Conservation (phyloP, 2,888 invertebrate genomes). For the Oligia latruncula region DNA sequence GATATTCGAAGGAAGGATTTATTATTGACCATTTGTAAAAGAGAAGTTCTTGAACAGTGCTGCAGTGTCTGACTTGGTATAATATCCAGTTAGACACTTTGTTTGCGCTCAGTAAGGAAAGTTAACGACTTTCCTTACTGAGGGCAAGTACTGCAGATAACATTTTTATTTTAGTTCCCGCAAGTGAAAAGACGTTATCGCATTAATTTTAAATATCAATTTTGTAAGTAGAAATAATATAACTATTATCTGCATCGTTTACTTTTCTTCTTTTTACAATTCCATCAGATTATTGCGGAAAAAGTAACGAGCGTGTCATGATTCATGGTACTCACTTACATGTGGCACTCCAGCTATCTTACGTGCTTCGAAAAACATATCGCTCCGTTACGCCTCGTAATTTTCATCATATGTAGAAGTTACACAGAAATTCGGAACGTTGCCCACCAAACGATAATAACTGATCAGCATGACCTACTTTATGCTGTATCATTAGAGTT, state of each 20-base stretch:
- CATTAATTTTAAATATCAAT: conserved; percentile 4
- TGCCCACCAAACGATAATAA: conserved; percentile 41
- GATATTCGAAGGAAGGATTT: conserved; percentile 33
- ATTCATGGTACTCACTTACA: conserved; percentile 54
- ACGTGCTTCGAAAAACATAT: conserved; percentile 65
- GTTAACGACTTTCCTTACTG: neutral
- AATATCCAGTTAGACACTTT: conserved; percentile 36
- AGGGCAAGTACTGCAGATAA: conserved; percentile 9
- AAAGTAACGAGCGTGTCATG: conserved; percentile 48
- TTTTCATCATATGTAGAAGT: conserved; percentile 52
- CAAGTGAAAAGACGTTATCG: conserved; percentile 1
- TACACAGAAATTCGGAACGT: conserved; percentile 43
- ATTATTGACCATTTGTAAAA: conserved; percentile 36
- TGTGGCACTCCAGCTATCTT: conserved; percentile 57
- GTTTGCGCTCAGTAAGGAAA: conserved; percentile 34
- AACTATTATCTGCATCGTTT: conserved; percentile 4
- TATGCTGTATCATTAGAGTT: conserved; percentile 40
- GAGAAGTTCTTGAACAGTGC: conserved; percentile 26
- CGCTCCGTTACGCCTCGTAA: conserved; percentile 54
- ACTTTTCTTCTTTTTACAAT: conserved; percentile 22
- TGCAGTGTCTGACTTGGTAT: conserved; percentile 33
- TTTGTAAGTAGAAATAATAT: neutral
- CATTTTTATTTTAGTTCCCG: conserved; percentile 28
- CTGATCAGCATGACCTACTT: conserved; percentile 54
- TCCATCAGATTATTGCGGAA: conserved; percentile 39